Conservation (phyloP, 2,888 invertebrate species). For the Apomyelois bistriatella region DNA sequence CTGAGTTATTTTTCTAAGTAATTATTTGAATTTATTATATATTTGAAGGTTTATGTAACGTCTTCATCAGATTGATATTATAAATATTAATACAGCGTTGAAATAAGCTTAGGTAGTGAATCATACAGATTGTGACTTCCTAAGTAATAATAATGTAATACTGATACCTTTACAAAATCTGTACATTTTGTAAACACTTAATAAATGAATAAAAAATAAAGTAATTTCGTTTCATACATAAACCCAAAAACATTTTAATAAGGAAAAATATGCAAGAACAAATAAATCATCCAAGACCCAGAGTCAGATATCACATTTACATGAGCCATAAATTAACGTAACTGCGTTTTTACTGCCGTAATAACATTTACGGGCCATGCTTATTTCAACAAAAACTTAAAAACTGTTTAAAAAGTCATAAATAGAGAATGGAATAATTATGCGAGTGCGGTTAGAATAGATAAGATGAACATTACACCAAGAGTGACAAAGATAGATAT, state of each 20-base stretch:
- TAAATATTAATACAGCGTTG: too few relatives aligned
- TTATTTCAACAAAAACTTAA: conserved; percentile 72
- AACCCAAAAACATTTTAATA: conserved; percentile 31
- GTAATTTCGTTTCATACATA: conserved; percentile 8
- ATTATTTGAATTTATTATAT: too few relatives aligned
- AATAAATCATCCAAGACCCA: conserved; percentile 53
- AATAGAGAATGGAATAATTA: conserved; percentile 72
- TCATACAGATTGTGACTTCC: too few relatives aligned
- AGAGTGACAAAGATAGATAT: conserved; percentile 52
- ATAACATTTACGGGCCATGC: conserved; percentile 69
- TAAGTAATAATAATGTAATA: too few relatives aligned
- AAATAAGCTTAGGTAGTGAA: too few relatives aligned
- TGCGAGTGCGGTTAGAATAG: conserved; percentile 60
- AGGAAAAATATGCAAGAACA: conserved; percentile 40
- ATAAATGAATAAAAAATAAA: background rate
- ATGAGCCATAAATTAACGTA: conserved; percentile 69
- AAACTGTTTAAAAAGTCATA: conserved; percentile 73
- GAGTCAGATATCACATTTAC: conserved; percentile 59
- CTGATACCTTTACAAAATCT: too few relatives aligned
- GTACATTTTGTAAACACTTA: too few relatives aligned
- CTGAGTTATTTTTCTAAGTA: too few relatives aligned
- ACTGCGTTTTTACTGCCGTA: conserved; percentile 71
- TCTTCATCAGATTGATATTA: too few relatives aligned
- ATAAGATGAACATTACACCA: conserved; percentile 30
- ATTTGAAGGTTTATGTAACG: too few relatives aligned